Base-by-base conservation (phyloP, 2,113 vertebrate genomes). In the Platysternon megacephalum region DNA sequence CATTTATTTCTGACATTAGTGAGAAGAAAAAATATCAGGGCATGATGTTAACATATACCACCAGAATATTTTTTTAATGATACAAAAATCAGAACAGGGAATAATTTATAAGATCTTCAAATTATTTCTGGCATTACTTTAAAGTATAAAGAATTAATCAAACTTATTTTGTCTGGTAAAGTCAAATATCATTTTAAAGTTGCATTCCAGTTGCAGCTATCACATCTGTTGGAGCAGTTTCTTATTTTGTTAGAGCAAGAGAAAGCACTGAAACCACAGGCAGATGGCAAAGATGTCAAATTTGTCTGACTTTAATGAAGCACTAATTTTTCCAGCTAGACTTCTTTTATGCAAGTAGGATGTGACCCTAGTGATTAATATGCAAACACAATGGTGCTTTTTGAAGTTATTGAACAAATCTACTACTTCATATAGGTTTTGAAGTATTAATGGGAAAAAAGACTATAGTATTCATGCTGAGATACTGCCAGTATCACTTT, bases 261-360 rank as follows among this genome's bases (percentile, higher is more conserved):
- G 91, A 95, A 94, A 94, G 84, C 93, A 85, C 87, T 91, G 95
- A 92, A 96, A 95, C 91, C 79, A 92, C 94, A 96, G 93, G 85
- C 91, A 95, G 84, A 96, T 88, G 97, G 93, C 95, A 97, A 96
- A 72, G 39, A 97, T 96, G 96, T 97, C 95, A 97, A 85, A 85
- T 89, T 88, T 52, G 82, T 85, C 87, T 51, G 74, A 86, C 91
- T 97, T 82, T 97, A 96, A 97, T 82, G 87, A 97, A 92, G 76
- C 87, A 94, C 85, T 94, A 88, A 91, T 97, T 97, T 96, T 96
- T 86, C 93, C 89, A 91, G 80, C 80, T 0, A 92, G 84, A 96
- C 92, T 96, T 93, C 79, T 84, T 49, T 58, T 22, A 1, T 39
- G 22, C 89, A 95, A 82, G 84, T 95, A 72, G 82, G 58, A 92